Evolutionary conservation across 2,113 vertebrate genomes (phyloP).

Genomic region (Chionis minor): DNA sequence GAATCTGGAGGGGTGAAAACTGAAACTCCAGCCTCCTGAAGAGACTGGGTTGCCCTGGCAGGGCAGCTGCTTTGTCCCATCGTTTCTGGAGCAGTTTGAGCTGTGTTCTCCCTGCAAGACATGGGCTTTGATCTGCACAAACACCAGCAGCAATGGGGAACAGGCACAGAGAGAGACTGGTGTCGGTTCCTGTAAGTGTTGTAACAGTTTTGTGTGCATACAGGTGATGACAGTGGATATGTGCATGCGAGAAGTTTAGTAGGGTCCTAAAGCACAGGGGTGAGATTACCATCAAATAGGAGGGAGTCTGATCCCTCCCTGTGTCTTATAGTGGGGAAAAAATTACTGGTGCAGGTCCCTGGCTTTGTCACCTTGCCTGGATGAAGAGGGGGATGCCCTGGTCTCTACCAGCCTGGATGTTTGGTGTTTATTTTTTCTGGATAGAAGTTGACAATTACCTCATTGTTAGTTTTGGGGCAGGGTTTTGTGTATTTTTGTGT

Average conservation of each 20-base stretch:
- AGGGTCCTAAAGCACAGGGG: neutral
- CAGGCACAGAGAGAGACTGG: neutral
- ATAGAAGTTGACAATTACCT: neutral
- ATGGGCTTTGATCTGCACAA: rapidly evolving
- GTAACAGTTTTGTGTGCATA: neutral
- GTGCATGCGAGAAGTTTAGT: neutral
- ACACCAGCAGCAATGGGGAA: neutral
- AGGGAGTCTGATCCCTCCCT: too few species aligned
- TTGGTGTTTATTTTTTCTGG: neutral
- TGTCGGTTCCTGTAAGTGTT: neutral
- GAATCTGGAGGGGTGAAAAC: neutral
- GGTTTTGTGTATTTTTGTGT: rapidly evolving
- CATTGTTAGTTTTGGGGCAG: neutral
- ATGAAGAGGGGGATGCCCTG: neutral
- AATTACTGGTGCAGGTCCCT: neutral
- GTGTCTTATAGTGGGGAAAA: too few species aligned
- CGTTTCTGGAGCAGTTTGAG: neutral
- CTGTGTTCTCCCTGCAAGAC: neutral
- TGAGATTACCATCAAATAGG: too few species aligned
- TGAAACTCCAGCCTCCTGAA: neutral
- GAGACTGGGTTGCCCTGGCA: neutral
- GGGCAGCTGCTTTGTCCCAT: neutral
- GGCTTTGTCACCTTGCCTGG: neutral
- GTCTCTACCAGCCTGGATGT: neutral
- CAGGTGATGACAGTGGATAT: rapidly evolving